Base-by-base conservation (phyloP, 1,140 invertebrate species). In the Drosophila bocki region DNA sequence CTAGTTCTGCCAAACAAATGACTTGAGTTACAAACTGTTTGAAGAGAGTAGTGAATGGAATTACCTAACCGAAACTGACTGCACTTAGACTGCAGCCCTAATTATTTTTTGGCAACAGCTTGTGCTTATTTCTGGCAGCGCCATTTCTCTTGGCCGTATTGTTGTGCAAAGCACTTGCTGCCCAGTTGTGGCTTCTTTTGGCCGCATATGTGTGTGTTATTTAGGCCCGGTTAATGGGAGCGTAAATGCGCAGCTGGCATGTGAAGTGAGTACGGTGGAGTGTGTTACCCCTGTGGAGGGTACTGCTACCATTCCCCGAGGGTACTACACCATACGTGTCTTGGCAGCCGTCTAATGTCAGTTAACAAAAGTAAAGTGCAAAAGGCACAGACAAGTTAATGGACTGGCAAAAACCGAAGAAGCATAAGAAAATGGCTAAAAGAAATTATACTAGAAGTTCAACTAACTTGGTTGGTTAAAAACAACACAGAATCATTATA, bases 201-300 rank as follows among this genome's bases (percentile, higher is more conserved):
- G 19, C 29, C 77, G 57, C 58, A 50, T 9, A 19, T 65, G 47
- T 79, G 59, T 79, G 41, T 70, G 63, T 78, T 84, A 68, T 84
- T 87, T 84, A 78, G 77, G 74, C 63, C 68, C 82, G 81, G 84
- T 80, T 87, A 87, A 87, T 87, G 84, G 84, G 84, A 87, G 84
- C 84, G 84, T 87, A 87, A 87, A 88, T 87, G 84, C 84, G 77
- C 84, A 87, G 74, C 84, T 88, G 80, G 84, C 85, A 80, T 87
- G 85, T 70, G 77, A 88, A 84, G 85, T 78, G 78, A 74, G 76
- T 86, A 68, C 35, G 41, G 53, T 26, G 39, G 72, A 69, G 67
- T 70, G 32, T 75, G 51, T 59, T 78, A 75, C 71, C 80, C 70
- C 45, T 33, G 19, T 26, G 44, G 80, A 74, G 60, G 69, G 58